These are phyloP conservation scores for Stichopus horrens DNA, from an alignment of 53 echinoderm and acorn worm genomes.

Conservation along the genomic window DNA sequence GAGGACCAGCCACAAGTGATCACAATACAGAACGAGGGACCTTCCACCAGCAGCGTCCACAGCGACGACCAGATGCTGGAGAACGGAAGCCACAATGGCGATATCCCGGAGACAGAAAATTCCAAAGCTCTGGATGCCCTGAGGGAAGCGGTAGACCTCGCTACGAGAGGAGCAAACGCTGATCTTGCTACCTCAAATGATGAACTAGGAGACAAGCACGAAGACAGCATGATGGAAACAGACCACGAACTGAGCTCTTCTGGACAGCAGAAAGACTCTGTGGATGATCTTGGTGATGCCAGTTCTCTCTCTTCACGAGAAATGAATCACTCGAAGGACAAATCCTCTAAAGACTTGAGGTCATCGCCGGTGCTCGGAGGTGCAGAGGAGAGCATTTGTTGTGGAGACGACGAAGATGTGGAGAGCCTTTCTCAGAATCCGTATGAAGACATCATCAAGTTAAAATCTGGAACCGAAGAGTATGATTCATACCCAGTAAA, in stretches of 20 bases:
- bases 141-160: conserved; percentile 37
- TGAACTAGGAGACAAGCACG: conserved; percentile 34
- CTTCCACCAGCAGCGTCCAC: conserved; percentile 12
- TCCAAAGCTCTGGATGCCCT: conserved; percentile 44
- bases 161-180: conserved; percentile 48
- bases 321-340: background rate
- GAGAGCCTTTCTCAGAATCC: conserved; percentile 39
- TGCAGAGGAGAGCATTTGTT: conserved; percentile 32
- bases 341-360: conserved; percentile 2
- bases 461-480: conserved; percentile 32
- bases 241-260: background rate
- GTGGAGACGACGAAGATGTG: conserved; percentile 37
- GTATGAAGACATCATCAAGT: conserved; percentile 36
- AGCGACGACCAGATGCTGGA: background rate
- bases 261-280: conserved; percentile 4
- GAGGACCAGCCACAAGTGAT: conserved; percentile 45
- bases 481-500: background rate
- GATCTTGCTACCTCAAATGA: conserved; percentile 50
- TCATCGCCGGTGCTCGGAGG: conserved; percentile 35
- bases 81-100: conserved; percentile 21
- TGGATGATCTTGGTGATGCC: conserved; percentile 14
- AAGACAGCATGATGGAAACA: conserved; percentile 25
- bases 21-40: conserved; percentile 43
- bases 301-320: background rate
- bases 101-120: conserved; percentile 20